Percentiles rank a stretch among this genome's conserved stretches.
Evolutionary conservation across 2,113 vertebrate genomes (phyloP).

Genomic region (Labeo rohita): DNA sequence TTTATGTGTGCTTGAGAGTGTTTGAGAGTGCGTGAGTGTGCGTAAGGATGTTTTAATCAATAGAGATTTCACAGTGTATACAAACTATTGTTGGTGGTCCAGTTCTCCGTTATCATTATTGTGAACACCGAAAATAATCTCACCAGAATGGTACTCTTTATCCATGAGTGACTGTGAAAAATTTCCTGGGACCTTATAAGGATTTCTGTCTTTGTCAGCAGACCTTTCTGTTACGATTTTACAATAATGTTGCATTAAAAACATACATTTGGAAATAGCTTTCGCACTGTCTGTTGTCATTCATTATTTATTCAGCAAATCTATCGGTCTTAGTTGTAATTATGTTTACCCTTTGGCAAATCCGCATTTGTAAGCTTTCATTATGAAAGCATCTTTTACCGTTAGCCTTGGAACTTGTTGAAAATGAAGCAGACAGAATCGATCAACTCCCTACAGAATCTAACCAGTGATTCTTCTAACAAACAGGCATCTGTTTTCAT

Average conservation of each 20-base stretch:
- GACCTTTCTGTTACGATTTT: slow-evolving; percentile 16
- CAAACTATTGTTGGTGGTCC: slow-evolving; percentile 9
- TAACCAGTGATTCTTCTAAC: not conserved
- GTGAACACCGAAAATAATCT: slow-evolving; percentile 12
- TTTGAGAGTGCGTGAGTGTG: not conserved
- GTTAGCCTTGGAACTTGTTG: slow-evolving; percentile 11
- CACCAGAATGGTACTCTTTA: slow-evolving; percentile 1
- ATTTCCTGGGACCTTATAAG: not conserved
- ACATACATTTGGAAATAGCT: slow-evolving; percentile 9
- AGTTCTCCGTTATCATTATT: slow-evolving; percentile 25
- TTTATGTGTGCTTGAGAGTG: not conserved
- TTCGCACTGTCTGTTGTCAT: slow-evolving; percentile 4
- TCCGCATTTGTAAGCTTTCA: not conserved
- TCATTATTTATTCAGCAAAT: slow-evolving; percentile 22
- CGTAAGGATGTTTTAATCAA: not conserved
- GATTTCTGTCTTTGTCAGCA: slow-evolving; percentile 6
- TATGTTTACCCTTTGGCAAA: slow-evolving; percentile 23
- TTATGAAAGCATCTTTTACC: slow-evolving; percentile 4
- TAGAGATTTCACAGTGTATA: slow-evolving; percentile 18
- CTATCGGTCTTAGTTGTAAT: not conserved
- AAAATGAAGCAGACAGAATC: not conserved
- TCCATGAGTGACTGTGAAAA: slow-evolving; percentile 36
- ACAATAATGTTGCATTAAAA: slow-evolving; percentile 33
- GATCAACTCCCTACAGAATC: not conserved
- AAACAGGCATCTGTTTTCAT: not conserved